These are phyloP conservation scores for Portunus trituberculatus DNA, from an alignment of 1,140 invertebrate genomes.

Conservation along the genomic window DNA sequence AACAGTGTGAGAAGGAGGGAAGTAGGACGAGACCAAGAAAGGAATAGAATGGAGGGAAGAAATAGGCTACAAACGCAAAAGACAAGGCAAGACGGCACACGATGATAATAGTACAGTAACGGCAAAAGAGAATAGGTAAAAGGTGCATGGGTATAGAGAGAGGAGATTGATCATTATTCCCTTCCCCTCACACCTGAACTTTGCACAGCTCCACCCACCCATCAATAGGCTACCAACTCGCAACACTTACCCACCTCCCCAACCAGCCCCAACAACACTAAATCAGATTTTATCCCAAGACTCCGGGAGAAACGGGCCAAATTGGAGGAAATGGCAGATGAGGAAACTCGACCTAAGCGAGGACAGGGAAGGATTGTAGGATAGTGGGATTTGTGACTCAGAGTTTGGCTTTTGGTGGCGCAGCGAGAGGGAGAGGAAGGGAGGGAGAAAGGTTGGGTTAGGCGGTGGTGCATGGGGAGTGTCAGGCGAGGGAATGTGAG, in stretches of 20 bases:
- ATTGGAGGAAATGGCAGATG: conserved; percentile 14
- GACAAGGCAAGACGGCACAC: not conserved
- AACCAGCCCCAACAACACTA: too few species aligned
- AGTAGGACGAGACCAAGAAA: not conserved
- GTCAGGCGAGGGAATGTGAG: not conserved
- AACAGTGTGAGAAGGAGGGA: not conserved
- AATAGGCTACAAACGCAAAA: not conserved
- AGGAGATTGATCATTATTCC: too few species aligned
- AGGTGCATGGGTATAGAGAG: too few species aligned
- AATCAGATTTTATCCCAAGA: too few species aligned
- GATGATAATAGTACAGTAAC: too few species aligned
- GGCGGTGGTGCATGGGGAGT: not conserved
- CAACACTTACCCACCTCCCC: too few species aligned
- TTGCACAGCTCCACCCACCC: too few species aligned
- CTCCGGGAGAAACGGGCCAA: not conserved
- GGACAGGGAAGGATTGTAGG: too few species aligned
- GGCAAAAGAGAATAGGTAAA: too few species aligned
- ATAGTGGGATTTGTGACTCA: not conserved
- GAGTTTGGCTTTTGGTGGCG: not conserved
- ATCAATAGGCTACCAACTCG: too few species aligned
- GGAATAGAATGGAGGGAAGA: not conserved
- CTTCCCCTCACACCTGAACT: too few species aligned
- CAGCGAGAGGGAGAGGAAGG: not conserved
- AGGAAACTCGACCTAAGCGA: not conserved
- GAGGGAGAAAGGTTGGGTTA: not conserved